Evolutionary conservation across 2,113 vertebrate genomes (phyloP), one percentile per base, ranked within the genome.

Genomic region (Dicentrarchus labrax): DNA sequence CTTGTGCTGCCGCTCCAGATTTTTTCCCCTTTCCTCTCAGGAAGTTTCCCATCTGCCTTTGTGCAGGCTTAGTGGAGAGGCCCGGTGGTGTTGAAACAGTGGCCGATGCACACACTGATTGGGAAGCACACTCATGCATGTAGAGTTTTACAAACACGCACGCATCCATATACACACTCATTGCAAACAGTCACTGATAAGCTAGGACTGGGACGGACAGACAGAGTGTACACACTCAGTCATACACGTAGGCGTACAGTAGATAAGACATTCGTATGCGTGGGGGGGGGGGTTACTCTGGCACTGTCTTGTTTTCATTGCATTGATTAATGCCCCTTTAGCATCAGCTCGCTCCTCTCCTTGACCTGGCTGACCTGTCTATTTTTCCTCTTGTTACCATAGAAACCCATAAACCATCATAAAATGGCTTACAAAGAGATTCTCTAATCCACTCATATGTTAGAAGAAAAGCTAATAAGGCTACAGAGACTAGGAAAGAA

Each of bases 31-130:
- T 95, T 94, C 93, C 94, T 95, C 90, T 94, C 92, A 95, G 95
- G 95, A 96, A 95, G 93, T 93, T 90, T 90, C 92, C 92, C 91
- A 93, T 95, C 92, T 95, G 94, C 93, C 91, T 94, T 93, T 94
- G 91, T 92, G 91, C 89, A 84, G 84, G 89, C 87, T 89, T 80
- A 88, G 91, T 86, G 90, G 78, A 93, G 92, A 93, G 89, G 90
- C 91, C 86, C 82, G 19, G 79, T 83, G 71, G 93, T 94, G 94
- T 95, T 95, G 91, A 94, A 95, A 94, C 93, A 91, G 91, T 83
- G 86, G 83, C 90, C 78, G 85, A 93, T 90, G 87, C 87, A 78
- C 86, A 88, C 88, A 85, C 89, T 93, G 91, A 93, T 92, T 91
- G 89, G 82, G 82, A 92, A 85, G 81, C 89, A 85, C 88, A 82